Percentiles rank a stretch among this genome's conserved stretches.
Conservation (phyloP, 2,888 invertebrate genomes). For the Sabatieria punctata region DNA sequence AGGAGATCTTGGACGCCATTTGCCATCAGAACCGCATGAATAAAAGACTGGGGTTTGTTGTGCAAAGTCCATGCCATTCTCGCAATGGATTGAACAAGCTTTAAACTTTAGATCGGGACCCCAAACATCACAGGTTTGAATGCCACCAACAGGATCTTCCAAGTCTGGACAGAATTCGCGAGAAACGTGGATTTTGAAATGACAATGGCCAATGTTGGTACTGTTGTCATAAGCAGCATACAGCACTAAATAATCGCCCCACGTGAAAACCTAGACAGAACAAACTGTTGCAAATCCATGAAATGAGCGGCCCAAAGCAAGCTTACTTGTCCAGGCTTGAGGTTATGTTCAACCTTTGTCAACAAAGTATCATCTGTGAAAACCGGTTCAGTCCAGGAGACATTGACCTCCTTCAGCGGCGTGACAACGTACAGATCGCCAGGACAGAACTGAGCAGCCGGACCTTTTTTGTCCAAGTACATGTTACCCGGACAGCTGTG, state of each 20-base stretch:
- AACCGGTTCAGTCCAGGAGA: constrained; percentile 24
- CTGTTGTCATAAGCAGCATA: constrained; percentile 28
- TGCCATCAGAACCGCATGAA: constrained; percentile 92
- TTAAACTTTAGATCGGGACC: constrained; percentile 82
- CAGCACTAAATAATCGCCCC: constrained; percentile 26
- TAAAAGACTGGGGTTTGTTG: constrained; percentile 87
- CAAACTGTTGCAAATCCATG: too few species aligned
- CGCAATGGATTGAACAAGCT: constrained; percentile 57
- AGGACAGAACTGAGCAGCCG: constrained; percentile 71
- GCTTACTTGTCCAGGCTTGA: constrained; percentile 23
- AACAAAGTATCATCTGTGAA: constrained; percentile 18
- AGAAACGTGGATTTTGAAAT: constrained; percentile 33
- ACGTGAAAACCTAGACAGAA: constrained; percentile 26
- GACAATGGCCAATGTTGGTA: constrained; percentile 21
- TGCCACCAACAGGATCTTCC: constrained; percentile 72
- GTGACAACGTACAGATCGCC: constrained; percentile 85
- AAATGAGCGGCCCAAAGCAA: too few species aligned
- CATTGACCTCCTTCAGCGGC: constrained; percentile 36
- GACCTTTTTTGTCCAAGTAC: constrained; percentile 39
- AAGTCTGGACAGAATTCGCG: constrained; percentile 80
- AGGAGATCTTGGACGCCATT: constrained; percentile 58
- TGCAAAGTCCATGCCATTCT: constrained; percentile 47
- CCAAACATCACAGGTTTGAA: constrained; percentile 82
- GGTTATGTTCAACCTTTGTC: constrained; percentile 22
- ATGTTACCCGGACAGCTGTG: too few species aligned